These are phyloP conservation scores for Halichoerus grypus DNA, from an alignment of 2,113 vertebrate species.

Conservation along the genomic window DNA sequence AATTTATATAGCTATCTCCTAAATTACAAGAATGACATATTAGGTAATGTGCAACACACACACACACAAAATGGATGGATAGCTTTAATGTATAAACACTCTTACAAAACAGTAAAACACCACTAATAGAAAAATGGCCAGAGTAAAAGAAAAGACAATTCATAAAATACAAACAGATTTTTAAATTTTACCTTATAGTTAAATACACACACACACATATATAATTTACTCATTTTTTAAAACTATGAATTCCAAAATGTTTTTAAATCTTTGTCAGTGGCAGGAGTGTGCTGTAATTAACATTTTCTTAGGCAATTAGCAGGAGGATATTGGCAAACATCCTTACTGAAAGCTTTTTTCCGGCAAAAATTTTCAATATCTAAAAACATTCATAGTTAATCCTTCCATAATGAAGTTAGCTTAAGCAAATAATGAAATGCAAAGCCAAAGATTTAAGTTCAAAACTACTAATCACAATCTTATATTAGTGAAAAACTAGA, in stretches of 20 bases:
- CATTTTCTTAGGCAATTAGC: constrained; percentile 39
- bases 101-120: not conserved
- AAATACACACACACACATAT: not conserved
- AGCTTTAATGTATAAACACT: constrained; percentile 18
- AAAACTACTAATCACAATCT: constrained; percentile 14
- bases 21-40: constrained; percentile 39
- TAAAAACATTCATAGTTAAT: constrained; percentile 27
- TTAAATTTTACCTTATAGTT: constrained; percentile 15
- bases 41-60: not conserved
- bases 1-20: constrained; percentile 11
- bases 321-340: not conserved
- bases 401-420: constrained; percentile 13
- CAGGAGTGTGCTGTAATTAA: not conserved
- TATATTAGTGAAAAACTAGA: constrained; percentile 50
- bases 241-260: not conserved
- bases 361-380: constrained; percentile 54
- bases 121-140: constrained; percentile 1
- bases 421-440: constrained; percentile 49
- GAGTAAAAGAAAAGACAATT: constrained; percentile 15
- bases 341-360: constrained; percentile 22
- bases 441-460: constrained; percentile 17
- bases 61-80: not conserved
- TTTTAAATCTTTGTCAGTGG: not conserved
- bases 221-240: constrained; percentile 25
- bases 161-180: constrained; percentile 33